Conservation (phyloP, 1,140 invertebrate species). For the Apocrypta bakeri region DNA sequence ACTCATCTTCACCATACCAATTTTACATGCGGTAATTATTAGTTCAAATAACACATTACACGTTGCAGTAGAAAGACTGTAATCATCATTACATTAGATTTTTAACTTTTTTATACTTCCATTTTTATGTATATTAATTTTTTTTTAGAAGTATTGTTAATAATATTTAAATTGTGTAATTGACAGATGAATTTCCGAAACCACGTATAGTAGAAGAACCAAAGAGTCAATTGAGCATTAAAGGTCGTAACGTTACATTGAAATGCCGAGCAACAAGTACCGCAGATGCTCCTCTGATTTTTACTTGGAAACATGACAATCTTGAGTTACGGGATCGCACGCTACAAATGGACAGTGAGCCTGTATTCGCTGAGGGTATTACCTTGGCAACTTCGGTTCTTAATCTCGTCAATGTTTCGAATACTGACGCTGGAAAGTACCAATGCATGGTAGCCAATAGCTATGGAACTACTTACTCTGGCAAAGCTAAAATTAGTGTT, state of each 20-base stretch:
- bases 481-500: conserved; percentile 89
- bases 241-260: conserved; percentile 88
- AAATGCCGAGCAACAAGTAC: conserved; percentile 85
- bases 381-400: conserved; percentile 81
- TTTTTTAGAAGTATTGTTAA: conserved; percentile 35
- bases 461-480: conserved; percentile 92
- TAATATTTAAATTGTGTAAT: conserved; percentile 44
- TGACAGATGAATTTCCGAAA: conserved; percentile 85
- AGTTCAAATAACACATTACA: too few species aligned
- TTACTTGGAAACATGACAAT: conserved; percentile 94
- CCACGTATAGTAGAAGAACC: conserved; percentile 90
- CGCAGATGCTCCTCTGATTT: conserved; percentile 77
- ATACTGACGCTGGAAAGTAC: conserved; percentile 89
- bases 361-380: conserved; percentile 71
- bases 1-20: conserved; percentile 80
- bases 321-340: conserved; percentile 77
- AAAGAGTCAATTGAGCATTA: conserved; percentile 85
- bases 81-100: conserved; percentile 50
- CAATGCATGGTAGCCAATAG: conserved; percentile 94
- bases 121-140: conserved; percentile 33
- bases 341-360: conserved; percentile 59
- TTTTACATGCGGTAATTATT: conserved; percentile 83
- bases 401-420: conserved; percentile 82
- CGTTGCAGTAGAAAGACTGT: too few species aligned
- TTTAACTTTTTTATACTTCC: conserved; percentile 1